phyloP scores from a whole-genome alignment of 2,888 invertebrate genomes.

The Stenichneumon culpator region DNA sequence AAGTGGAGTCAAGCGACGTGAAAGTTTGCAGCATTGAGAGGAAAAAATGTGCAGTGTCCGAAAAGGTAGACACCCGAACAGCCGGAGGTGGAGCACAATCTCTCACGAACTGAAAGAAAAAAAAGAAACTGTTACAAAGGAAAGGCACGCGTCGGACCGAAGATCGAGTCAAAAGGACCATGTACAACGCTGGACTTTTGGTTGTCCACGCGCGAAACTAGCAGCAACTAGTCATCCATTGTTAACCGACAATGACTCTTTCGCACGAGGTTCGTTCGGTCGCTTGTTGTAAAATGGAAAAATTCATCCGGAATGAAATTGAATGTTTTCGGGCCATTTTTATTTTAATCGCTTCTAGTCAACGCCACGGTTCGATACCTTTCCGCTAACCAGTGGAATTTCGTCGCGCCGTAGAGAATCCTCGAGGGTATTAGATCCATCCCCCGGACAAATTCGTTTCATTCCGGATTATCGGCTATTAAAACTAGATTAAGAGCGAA shows the following conservation, averaged over 20 bases:
- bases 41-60: slow-evolving; percentile 33
- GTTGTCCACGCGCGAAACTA: slow-evolving; percentile 67
- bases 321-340: slow-evolving; percentile 59
- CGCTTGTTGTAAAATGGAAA: slow-evolving; percentile 56
- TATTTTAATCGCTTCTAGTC: slow-evolving; percentile 46
- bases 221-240: slow-evolving; percentile 65
- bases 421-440: slow-evolving; percentile 30
- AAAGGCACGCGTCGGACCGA: slow-evolving; percentile 56
- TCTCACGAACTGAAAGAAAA: slow-evolving; percentile 33
- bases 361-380: slow-evolving; percentile 53
- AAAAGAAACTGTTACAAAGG: slow-evolving; percentile 57
- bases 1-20: slow-evolving; percentile 31
- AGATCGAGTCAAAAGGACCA: slow-evolving; percentile 57
- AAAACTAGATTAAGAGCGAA: slow-evolving; percentile 77
- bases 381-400: slow-evolving; percentile 38
- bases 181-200: slow-evolving; percentile 49
- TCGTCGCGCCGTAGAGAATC: neutral
- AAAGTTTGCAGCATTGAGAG: slow-evolving; percentile 33
- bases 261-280: slow-evolving; percentile 25
- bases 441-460: slow-evolving; percentile 31
- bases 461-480: slow-evolving; percentile 76
- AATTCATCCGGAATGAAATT: slow-evolving; percentile 65
- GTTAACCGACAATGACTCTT: slow-evolving; percentile 65
- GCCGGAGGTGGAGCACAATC: neutral
- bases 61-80: slow-evolving; percentile 26